Base-by-base conservation (phyloP, 2,797 vertebrate species). In the Ciconia nigra region DNA sequence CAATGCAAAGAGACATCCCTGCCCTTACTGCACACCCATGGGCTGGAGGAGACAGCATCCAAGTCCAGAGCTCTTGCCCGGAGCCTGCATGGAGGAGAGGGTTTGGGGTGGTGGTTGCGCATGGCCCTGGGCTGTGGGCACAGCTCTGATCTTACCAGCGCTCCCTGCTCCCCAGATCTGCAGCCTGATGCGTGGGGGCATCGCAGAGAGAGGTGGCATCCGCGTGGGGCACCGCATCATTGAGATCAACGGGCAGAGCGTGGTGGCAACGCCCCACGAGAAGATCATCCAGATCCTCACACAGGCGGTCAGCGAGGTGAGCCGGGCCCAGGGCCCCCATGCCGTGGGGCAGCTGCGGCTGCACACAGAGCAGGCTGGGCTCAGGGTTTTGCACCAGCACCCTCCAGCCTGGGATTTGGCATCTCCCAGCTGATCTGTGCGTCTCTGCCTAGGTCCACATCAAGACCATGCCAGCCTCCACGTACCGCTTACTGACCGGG, bases 391-490 rank as follows among this genome's bases (percentile, higher is more conserved):
- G 46, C 26, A 21, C 33, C 79, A 65, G 73, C 70, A 28, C 26
- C 35, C 41, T 47, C 52, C 39, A 33, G 44, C 31, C 62, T 0
- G 0, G 11, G 58, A 28, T 17, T 35, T 22, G 22, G 13, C 6
- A 1, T 41, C 83, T 42, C 46, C 19, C 6, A 8, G 14, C 67
- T 93, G 55, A 95, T 10, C 13, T 3, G 2, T 9, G 70, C 25
- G 0, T 90, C 26, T 95, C 47, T 90, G 31, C 90, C 25, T 91
- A 99, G 99, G 99, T 99, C 70, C 99, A 99, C 95, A 98, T 99
- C 98, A 99, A 99, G 98, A 99, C 99, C 2, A 99, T 99, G 99
- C 99, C 99, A 0, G 99, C 99, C 5, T 99, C 99, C 29, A 99
- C 99, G 0, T 99, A 99, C 97, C 99, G 99, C n/a, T 98, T 99